Evolutionary conservation across 2,113 vertebrate genomes (phyloP), one percentile per base, ranked within the genome.

Genomic region (Tupaia chinensis): DNA sequence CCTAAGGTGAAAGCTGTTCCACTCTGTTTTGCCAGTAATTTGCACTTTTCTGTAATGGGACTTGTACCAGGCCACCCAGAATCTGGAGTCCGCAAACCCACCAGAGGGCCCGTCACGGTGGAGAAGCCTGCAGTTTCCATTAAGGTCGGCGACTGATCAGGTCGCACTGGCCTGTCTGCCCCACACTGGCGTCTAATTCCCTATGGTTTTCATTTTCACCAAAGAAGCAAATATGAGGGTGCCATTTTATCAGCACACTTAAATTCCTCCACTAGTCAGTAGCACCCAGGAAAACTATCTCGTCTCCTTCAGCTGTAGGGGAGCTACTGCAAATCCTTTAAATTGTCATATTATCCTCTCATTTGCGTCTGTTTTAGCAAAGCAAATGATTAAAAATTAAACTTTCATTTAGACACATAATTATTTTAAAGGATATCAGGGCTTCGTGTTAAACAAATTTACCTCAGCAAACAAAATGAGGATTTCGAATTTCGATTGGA

Each of bases 381-480:
- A 96, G 87, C 84, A 96, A 97, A 93, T 96, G 86, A 94, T 97
- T 97, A 96, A 95, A 95, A 97, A 97, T 96, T 93, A 98, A 97
- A 96, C 84, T 97, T 94, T 97, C 87, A 96, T 96, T 98, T 97
- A 85, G 92, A 91, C 93, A 93, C 58, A 1, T 91, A 97, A 98
- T 97, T 96, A 96, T 97, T 97, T 96, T 93, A 96, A 97, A 97
- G 61, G 20, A 9, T 92, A 93, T 93, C 95, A 87, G 89, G 74
- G 78, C 77, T 96, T 96, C 61, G 25, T 69, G 65, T 94, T 93
- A 97, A 97, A 91, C 94, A 72, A 69, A 97, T 96, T 97, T 74
- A 94, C 91, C 89, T 87, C 93, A 80, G 95, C 93, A 97, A 95
- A 96, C 60, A 95, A 1, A 97, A 89, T 95, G 72, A 74, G 91